Percentiles rank a stretch among this genome's conserved stretches.
These are phyloP conservation scores for Austrofundulus limnaeus DNA, from an alignment of 2,113 vertebrate genomes.

Conservation along the genomic window DNA sequence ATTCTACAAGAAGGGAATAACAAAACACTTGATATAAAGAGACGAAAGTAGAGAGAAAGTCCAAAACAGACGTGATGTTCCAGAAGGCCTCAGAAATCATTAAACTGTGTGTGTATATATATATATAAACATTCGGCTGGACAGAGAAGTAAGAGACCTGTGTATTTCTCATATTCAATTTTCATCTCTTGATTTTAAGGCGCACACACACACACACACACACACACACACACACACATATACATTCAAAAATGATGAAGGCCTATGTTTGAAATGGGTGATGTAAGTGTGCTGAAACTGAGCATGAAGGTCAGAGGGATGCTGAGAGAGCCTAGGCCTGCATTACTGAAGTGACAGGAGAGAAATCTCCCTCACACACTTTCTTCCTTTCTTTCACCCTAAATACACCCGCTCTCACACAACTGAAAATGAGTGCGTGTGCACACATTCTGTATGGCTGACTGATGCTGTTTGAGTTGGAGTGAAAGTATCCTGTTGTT, in stretches of 20 bases:
- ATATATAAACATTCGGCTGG: slow-evolving; percentile 34
- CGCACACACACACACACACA: background rate
- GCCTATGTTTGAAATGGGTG: slow-evolving; percentile 45
- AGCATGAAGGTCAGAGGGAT: slow-evolving; percentile 66
- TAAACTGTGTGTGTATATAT: slow-evolving; percentile 10
- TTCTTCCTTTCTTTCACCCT: slow-evolving; percentile 7
- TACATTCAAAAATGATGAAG: slow-evolving; percentile 40
- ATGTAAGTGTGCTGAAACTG: slow-evolving; percentile 67
- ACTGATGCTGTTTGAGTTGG: slow-evolving; percentile 59
- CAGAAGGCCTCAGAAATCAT: slow-evolving; percentile 35
- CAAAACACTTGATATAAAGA: slow-evolving; percentile 2
- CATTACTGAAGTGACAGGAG: slow-evolving; percentile 49
- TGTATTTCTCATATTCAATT: slow-evolving; percentile 29
- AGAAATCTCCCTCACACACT: slow-evolving; percentile 26
- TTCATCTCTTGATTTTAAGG: slow-evolving; percentile 15
- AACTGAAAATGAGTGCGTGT: background rate
- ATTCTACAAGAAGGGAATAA: background rate
- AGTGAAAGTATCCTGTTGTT: slow-evolving; percentile 65
- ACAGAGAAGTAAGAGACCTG: slow-evolving; percentile 14
- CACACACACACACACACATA: slow-evolving; percentile 15
- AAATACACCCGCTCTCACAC: slow-evolving; percentile 8
- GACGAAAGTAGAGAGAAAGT: background rate
- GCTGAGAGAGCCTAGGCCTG: slow-evolving; percentile 35
- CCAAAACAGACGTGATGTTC: slow-evolving; percentile 16
- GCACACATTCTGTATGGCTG: slow-evolving; percentile 19